Evolutionary conservation across 2,797 vertebrate species (phyloP).

Genomic region (Lepus oiostolus): DNA sequence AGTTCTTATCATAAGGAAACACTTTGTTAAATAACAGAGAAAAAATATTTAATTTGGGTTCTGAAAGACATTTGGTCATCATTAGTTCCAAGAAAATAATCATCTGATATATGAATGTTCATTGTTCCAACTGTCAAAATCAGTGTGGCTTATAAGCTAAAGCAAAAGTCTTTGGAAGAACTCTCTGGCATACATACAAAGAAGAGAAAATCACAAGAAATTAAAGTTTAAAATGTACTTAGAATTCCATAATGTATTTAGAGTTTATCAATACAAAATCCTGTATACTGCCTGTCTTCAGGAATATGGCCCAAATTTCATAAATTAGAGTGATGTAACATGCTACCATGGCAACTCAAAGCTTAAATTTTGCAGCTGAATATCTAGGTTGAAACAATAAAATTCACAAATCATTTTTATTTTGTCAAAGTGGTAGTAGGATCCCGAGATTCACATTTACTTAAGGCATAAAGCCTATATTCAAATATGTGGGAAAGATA

Average conservation of each 20-base stretch:
- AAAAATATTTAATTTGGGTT: background rate
- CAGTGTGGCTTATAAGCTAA: background rate
- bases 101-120: background rate
- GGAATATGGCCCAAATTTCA: background rate
- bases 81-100: background rate
- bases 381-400: conserved; percentile 6
- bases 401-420: conserved; percentile 12
- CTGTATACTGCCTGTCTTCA: background rate
- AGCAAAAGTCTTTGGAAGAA: background rate
- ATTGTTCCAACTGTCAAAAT: background rate
- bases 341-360: background rate
- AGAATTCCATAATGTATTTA: background rate
- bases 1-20: background rate
- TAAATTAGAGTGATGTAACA: background rate
- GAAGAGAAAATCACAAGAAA: background rate
- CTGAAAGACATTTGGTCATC: background rate
- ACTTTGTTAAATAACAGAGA: background rate
- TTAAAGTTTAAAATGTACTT: conserved; percentile 14
- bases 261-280: background rate
- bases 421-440: background rate
- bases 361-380: background rate
- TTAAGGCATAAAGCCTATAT: background rate
- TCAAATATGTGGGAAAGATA: background rate
- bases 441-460: background rate
- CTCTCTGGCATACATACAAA: background rate